Percentiles rank a stretch among this genome's conserved stretches.
Evolutionary conservation across 2,797 vertebrate species (phyloP).

Genomic region (Molossus molossus): DNA sequence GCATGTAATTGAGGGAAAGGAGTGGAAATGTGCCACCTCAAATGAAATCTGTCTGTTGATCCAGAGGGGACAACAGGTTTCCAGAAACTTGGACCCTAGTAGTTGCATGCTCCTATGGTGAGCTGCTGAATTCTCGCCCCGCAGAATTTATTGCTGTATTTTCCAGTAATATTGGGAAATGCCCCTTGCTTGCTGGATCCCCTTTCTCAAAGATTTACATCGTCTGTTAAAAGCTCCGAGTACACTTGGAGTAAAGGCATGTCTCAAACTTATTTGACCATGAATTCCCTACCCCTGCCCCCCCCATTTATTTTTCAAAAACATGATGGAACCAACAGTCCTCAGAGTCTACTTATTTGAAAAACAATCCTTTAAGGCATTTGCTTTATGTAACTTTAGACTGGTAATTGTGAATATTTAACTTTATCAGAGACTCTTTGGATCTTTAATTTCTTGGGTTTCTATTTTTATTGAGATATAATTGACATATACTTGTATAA

Average conservation of each 20-base stretch:
- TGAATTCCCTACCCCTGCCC: background rate
- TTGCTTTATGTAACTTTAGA: background rate
- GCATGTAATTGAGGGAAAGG: background rate
- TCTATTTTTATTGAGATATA: background rate
- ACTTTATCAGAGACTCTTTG: constrained; percentile 17
- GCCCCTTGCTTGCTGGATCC: background rate
- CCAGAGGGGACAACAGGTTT: background rate
- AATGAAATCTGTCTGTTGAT: background rate
- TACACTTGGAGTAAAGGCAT: background rate
- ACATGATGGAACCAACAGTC: background rate
- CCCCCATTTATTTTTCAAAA: background rate
- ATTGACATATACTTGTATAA: background rate
- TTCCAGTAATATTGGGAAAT: background rate
- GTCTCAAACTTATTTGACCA: background rate
- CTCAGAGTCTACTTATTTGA: constrained; percentile 27
- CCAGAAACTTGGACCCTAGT: background rate
- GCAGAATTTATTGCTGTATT: background rate
- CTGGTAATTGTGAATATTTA: constrained; percentile 35
- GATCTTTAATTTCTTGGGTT: background rate
- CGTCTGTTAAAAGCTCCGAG: background rate
- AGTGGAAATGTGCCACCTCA: background rate
- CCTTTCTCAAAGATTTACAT: background rate
- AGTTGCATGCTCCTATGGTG: background rate
- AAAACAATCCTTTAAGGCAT: constrained; percentile 23
- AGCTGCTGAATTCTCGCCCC: background rate